Conservation (phyloP, 2,113 vertebrate species). For the Chamaetylas fuelleborni region DNA sequence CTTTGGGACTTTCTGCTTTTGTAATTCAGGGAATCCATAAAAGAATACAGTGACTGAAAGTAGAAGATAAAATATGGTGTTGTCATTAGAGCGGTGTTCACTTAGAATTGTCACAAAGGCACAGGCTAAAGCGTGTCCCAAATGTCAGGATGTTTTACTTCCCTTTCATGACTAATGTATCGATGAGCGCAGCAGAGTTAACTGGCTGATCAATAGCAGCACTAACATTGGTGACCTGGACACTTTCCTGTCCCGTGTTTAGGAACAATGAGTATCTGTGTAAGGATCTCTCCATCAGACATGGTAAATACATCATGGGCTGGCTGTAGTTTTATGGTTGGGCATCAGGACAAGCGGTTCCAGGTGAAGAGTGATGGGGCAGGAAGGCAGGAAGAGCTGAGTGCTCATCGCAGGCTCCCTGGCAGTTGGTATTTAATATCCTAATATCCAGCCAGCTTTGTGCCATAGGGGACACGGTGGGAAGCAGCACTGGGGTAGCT, state of each 20-base stretch:
- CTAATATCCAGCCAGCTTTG: neutral
- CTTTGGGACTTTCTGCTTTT: neutral
- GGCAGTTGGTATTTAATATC: neutral
- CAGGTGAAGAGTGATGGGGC: neutral
- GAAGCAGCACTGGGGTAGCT: neutral
- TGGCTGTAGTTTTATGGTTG: neutral
- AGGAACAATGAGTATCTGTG: neutral
- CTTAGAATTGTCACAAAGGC: neutral
- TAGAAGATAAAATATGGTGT: neutral
- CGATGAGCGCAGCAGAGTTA: neutral
- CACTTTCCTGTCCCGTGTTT: neutral
- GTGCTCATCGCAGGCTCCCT: neutral
- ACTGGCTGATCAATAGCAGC: neutral
- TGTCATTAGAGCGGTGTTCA: neutral
- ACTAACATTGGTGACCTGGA: neutral
- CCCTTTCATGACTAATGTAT: neutral
- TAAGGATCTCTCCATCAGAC: neutral
- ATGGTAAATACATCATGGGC: neutral
- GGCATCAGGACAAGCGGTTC: accelerated
- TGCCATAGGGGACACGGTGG: neutral
- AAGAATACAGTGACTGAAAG: neutral
- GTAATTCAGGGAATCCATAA: neutral
- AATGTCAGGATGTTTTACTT: neutral
- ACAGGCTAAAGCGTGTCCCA: neutral
- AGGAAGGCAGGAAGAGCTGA: neutral